These are phyloP conservation scores for Hylaeus anthracinus DNA, from an alignment of 1,140 invertebrate genomes.

Conservation along the genomic window DNA sequence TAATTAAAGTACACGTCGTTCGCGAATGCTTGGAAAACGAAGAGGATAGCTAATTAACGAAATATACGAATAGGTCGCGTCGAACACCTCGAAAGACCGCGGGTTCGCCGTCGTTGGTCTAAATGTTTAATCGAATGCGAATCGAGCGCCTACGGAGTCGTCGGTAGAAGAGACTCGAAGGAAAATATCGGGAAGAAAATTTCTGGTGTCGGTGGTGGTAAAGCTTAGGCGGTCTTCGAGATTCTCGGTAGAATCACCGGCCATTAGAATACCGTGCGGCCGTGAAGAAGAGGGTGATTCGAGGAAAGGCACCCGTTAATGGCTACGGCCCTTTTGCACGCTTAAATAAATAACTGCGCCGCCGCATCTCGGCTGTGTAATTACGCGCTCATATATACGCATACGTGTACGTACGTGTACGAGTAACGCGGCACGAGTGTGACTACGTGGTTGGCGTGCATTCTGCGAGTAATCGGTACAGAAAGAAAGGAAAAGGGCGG, in stretches of 20 bases:
- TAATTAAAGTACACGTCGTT: too few species aligned
- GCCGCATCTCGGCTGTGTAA: conserved; percentile 41
- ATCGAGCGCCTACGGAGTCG: too few species aligned
- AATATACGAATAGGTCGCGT: too few species aligned
- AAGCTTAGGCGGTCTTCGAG: background rate
- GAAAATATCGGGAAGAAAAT: background rate
- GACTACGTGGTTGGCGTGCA: conserved; percentile 35
- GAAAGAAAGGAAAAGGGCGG: conserved; percentile 30
- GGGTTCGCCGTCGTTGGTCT: too few species aligned
- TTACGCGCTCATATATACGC: conserved; percentile 32
- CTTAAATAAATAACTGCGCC: conserved; percentile 67
- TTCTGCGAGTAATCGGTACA: conserved; percentile 44
- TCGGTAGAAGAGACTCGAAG: background rate
- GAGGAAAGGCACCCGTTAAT: conserved; percentile 59
- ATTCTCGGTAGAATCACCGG: conserved; percentile 21
- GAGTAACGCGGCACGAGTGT: conserved; percentile 3
- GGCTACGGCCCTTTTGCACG: conserved; percentile 57
- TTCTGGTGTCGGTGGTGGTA: background rate
- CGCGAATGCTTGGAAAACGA: too few species aligned
- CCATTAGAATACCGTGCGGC: conserved; percentile 51
- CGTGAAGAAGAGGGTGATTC: conserved; percentile 47
- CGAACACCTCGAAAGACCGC: too few species aligned
- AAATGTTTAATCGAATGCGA: too few species aligned
- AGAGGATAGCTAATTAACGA: too few species aligned
- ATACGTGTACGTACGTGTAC: conserved; percentile 1